A percentile compares a stretch with the other conserved stretches of the same genome.
Conservation (phyloP, 1,140 invertebrate species). For the Neodiprion virginianus region DNA sequence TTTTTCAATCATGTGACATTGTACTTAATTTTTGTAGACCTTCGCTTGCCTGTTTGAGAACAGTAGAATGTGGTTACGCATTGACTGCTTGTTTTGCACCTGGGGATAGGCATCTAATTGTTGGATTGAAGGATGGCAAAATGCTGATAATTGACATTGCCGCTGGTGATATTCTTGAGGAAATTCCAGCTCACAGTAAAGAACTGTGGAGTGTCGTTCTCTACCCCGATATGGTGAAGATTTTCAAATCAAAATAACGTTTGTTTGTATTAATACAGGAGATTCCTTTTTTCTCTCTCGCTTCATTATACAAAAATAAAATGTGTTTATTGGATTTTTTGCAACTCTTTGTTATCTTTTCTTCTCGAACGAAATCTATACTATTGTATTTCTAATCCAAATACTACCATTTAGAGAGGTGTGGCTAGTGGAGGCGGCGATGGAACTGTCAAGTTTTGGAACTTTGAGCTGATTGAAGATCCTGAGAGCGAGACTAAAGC, state of each 20-base stretch:
- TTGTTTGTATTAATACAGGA: constrained; percentile 17
- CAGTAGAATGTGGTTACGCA: constrained; percentile 74
- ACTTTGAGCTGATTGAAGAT: constrained; percentile 85
- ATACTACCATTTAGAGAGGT: constrained; percentile 65
- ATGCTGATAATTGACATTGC: constrained; percentile 89
- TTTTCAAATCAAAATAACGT: neutral
- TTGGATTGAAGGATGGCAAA: constrained; percentile 87
- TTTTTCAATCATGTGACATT: neutral
- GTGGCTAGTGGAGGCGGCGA: constrained; percentile 88
- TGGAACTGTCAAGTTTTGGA: constrained; percentile 93
- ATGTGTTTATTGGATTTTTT: constrained; percentile 7
- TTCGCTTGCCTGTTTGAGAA: constrained; percentile 83
- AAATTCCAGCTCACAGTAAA: constrained; percentile 78
- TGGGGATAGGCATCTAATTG: constrained; percentile 89
- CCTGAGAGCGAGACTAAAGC: constrained; percentile 66
- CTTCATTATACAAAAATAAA: constrained; percentile 19
- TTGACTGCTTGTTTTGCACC: constrained; percentile 84
- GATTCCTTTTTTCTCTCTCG: neutral
- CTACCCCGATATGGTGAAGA: constrained; percentile 74
- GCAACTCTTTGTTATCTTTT: too few species aligned
- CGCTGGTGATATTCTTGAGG: constrained; percentile 78
- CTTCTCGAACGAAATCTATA: too few species aligned
- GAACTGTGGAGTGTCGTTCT: constrained; percentile 82
- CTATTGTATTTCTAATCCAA: neutral
- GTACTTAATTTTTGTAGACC: constrained; percentile 61